Evolutionary conservation across 2,113 vertebrate species (phyloP), one percentile per base, ranked within the genome.

Genomic region (Forbesichthys papilliferus): DNA sequence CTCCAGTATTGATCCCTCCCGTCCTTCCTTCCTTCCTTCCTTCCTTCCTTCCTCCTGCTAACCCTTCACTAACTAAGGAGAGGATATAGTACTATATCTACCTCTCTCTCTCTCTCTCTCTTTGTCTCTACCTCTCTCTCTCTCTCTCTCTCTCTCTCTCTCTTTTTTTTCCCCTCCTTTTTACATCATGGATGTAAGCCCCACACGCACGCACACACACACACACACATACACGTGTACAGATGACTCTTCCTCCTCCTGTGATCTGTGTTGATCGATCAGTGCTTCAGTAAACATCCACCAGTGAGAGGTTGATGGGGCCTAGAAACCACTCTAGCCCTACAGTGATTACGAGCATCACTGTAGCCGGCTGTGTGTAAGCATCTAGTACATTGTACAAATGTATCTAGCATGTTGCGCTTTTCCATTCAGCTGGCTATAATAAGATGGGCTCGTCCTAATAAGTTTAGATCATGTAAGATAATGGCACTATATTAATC

Each of bases 1-100:
- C 73, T 83, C 74, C 14, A 42, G 48, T 71, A 83, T 84, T 80
- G 77, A 88, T 89, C 27, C 79, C 76, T 36, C 69, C 11, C 20
- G 13, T 18, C 36, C 75, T 51, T 13, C 59, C 64, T 33, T 46
- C 69, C 54, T 61, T 13, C 59, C 64, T 33, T 46, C 69, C 54
- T 61, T 55, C 52, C 34, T 9, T 66, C 34, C 16, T 16, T 16
- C 16, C 16, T 51, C 58, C 46, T 14, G 49, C 61, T 11, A 3
- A 20, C 61, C 36, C 36, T 42, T 7, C 4, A 42, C 36, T 7
- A 42, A 42, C 36, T 3, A 4, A 42, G 36, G 36, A 55, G 36
- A 10, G n/a, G 70, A 78, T 53, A 46, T 66, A 59, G 47, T 60
- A 12, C 54, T 78, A 68, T 80, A 66, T 54, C 59, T 71, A 47